phyloP scores from a whole-genome alignment of 2,797 vertebrate genomes.

The Glyptemys insculpta region DNA sequence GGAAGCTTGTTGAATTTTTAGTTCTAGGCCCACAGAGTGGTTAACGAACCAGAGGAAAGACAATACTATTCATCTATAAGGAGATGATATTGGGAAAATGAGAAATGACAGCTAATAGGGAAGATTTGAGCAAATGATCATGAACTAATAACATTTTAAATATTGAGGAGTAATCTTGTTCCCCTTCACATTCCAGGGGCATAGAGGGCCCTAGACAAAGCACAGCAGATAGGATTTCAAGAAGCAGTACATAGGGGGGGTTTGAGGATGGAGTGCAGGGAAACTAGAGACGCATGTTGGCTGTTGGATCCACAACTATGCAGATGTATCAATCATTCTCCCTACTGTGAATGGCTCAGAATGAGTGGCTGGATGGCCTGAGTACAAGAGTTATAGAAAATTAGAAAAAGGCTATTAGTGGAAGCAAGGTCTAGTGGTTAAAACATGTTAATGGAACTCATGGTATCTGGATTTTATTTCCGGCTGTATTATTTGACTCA shows the following conservation, averaged over 20 bases:
- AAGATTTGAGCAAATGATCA: background rate
- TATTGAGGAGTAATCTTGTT: background rate
- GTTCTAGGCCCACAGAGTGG: background rate
- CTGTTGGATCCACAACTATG: background rate
- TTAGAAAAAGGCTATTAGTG: rapidly evolving
- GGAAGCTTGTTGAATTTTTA: slow-evolving; percentile 4
- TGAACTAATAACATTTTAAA: background rate
- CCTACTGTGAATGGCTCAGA: background rate
- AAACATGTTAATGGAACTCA: background rate
- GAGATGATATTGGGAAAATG: background rate
- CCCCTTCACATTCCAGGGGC: background rate
- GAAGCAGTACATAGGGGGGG: background rate
- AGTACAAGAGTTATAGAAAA: background rate
- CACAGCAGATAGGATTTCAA: background rate
- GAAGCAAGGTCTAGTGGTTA: background rate
- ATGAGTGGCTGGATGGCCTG: background rate
- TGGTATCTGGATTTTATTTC: background rate
- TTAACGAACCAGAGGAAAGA: slow-evolving; percentile 18
- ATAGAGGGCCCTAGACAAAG: background rate
- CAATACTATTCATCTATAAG: background rate
- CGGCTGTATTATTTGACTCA: background rate
- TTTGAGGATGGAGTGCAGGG: background rate
- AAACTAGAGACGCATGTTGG: background rate
- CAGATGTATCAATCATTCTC: background rate
- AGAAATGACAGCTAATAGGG: background rate